Evolutionary conservation across 2,113 vertebrate species (phyloP).

Genomic region (Chionis minor): DNA sequence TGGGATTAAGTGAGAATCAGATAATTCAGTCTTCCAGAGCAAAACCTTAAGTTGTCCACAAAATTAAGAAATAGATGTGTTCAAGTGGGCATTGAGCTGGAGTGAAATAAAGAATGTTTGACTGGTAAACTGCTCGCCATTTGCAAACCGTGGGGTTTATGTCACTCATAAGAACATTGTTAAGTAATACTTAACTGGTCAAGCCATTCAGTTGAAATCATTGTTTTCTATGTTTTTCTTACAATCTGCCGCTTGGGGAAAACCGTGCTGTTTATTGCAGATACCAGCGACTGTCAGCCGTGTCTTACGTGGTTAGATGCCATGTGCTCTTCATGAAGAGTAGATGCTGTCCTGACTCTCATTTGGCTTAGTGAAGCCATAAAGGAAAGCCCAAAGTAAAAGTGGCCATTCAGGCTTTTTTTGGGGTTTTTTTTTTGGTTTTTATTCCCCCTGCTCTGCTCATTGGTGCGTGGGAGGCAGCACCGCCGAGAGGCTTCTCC

Average conservation of each 20-base stretch:
- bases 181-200: neutral
- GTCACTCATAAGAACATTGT: neutral
- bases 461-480: too few relatives aligned
- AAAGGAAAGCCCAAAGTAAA: neutral
- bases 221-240: neutral
- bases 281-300: neutral
- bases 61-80: neutral
- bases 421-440: neutral
- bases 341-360: neutral
- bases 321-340: too few relatives aligned
- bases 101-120: neutral
- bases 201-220: neutral
- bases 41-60: neutral
- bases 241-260: neutral
- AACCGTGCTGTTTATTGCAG: neutral
- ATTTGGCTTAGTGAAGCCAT: neutral
- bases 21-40: neutral
- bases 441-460: neutral
- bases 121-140: neutral
- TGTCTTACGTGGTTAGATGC: neutral
- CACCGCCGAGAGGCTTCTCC: neutral
- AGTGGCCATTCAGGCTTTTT: neutral
- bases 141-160: neutral
- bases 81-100: neutral
- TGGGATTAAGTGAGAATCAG: neutral